Evolutionary conservation across 1,140 invertebrate species (phyloP), one percentile per base, ranked within the genome.

Genomic region (Frieseomelitta varia): DNA sequence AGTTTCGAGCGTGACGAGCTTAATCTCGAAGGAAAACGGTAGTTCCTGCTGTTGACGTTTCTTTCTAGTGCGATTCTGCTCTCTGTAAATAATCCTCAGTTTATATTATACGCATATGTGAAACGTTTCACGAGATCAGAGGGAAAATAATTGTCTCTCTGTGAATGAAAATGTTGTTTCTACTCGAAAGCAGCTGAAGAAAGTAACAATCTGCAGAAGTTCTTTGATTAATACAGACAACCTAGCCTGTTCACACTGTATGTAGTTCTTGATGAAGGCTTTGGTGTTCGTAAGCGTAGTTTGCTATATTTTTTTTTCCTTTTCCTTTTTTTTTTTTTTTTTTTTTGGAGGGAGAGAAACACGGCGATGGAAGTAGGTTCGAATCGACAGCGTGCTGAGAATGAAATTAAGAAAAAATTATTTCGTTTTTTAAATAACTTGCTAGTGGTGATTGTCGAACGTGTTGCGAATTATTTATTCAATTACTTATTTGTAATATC

Each of bases 11-110:
- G 3, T 19, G 8, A 55, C 39, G 19, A 14, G 72, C 51, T 55
- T 8, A 27, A 55, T 19, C n/a, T 24, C 27, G 34, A 67, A 19
- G 11, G 47, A 39, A 69, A 39, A 15, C 24, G 24, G 34, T 61
- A 61, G 58, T 14, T 61, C 0, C 58, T 61, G 21, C 11, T 21
- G 21, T 34, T 39, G n/a, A 63, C 15, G 6, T 0, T 21, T 11
- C 4, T 12, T 6, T 63, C 8, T n/a, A 0, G n/a, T 6, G n/a
- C 4, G 61, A 0, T 14, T 14, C 61, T 12, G 0, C n/a, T n/a
- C n/a, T n/a, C n/a, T 63, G 15, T 4, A 63, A 63, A 27, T 63
- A 63, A n/a, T 17, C 15, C n/a, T 34, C 2, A 17, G 24, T 69
- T 24, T 15, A 39, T 21, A n/a, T 30, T 30, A 30, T 14, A 21